A percentile compares a stretch with the other conserved stretches of the same genome.
phyloP scores from a whole-genome alignment of 1,140 invertebrate species.

The Achroia grisella region DNA sequence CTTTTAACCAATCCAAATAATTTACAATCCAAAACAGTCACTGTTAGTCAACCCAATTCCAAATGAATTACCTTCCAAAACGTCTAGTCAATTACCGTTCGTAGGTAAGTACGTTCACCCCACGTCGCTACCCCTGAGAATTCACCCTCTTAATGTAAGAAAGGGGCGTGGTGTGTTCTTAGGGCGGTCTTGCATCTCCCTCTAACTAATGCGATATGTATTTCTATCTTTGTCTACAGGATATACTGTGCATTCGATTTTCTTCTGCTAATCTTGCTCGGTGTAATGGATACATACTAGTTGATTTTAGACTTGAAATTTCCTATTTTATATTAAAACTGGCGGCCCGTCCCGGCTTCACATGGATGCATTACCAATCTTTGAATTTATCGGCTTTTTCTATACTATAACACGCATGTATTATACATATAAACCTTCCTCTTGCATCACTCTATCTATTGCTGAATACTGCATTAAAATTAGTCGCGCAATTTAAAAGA shows the following conservation, averaged over 20 bases:
- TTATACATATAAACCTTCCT: too few species aligned
- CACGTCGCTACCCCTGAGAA: conserved; percentile 10
- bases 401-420: too few species aligned
- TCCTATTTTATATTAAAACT: too few species aligned
- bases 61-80: not conserved
- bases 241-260: conserved; percentile 11
- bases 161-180: conserved; percentile 15
- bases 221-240: conserved; percentile 5
- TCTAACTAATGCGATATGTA: conserved; percentile 2
- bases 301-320: too few species aligned
- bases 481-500: too few species aligned
- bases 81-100: conserved; percentile 6
- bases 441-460: too few species aligned
- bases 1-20: too few species aligned
- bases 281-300: not conserved
- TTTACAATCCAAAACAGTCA: too few species aligned
- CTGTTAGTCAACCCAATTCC: not conserved
- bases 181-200: conserved; percentile 9
- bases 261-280: conserved; percentile 2
- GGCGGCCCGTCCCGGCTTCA: too few species aligned
- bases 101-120: conserved; percentile 18
- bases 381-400: too few species aligned
- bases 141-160: conserved; percentile 15
- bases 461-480: too few species aligned
- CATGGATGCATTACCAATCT: too few species aligned